Conservation (phyloP, 2,888 invertebrate species). For the Meta bourneti region DNA sequence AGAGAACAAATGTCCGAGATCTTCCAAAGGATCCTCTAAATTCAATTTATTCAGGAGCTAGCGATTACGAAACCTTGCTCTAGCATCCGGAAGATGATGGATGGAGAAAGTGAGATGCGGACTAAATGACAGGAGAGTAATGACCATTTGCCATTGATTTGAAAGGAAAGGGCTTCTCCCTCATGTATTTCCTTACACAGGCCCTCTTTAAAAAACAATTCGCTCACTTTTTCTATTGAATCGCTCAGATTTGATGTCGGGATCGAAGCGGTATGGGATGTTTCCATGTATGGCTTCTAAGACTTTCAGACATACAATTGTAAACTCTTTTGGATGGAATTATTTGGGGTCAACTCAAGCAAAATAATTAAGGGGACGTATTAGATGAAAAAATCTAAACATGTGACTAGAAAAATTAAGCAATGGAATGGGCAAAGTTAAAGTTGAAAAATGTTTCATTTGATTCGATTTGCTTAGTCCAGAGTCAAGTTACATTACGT, state of each 20-base stretch:
- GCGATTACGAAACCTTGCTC: background rate
- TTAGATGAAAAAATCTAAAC: no score
- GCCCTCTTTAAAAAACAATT: background rate
- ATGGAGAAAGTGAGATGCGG: conserved; percentile 16
- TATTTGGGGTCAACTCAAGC: no score
- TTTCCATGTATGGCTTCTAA: no score
- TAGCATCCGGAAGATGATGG: conserved; percentile 38
- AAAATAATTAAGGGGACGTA: no score
- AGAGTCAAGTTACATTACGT: no score
- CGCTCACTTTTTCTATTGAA: background rate
- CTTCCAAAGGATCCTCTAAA: background rate
- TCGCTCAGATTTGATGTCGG: background rate
- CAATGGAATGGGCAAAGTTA: no score
- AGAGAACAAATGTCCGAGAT: background rate
- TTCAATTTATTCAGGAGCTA: background rate
- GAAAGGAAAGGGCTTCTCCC: background rate
- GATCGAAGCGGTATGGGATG: no score
- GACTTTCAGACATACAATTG: no score
- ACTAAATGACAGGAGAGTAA: conserved; percentile 47
- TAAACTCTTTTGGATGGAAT: no score
- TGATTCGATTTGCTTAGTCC: no score
- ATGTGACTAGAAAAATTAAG: no score
- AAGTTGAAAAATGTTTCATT: no score
- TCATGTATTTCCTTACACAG: background rate
- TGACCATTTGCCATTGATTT: conserved; percentile 23